phyloP scores from a whole-genome alignment of 2,888 invertebrate genomes.

The Drosophila mimetica region DNA sequence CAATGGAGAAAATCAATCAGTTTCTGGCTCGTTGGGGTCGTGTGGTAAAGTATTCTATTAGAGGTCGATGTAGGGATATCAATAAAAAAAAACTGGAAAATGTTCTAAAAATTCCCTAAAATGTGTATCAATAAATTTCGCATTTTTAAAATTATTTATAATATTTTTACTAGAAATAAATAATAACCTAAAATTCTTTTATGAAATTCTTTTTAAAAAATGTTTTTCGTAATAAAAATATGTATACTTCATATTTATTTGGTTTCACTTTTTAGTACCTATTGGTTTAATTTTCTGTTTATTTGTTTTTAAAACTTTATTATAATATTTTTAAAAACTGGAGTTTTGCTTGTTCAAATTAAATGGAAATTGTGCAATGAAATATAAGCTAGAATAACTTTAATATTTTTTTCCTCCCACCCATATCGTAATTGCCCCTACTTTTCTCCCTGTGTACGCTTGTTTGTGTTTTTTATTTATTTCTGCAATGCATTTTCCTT shows the following conservation, averaged over 20 bases:
- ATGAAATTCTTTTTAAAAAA: too few relatives aligned
- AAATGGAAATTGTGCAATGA: neutral
- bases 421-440: neutral
- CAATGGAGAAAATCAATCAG: slow-evolving; percentile 40
- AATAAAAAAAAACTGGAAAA: neutral
- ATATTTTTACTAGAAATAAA: too few relatives aligned
- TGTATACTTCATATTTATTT: too few relatives aligned
- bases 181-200: too few relatives aligned
- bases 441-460: slow-evolving; percentile 2
- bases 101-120: neutral
- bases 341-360: neutral
- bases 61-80: neutral
- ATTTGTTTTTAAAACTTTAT: too few relatives aligned
- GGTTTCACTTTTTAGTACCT: too few relatives aligned
- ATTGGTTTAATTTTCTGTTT: too few relatives aligned
- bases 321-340: neutral
- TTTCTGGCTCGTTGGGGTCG: slow-evolving; percentile 20
- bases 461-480: slow-evolving; percentile 10
- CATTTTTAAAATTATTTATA: too few relatives aligned
- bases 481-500: slow-evolving; percentile 21
- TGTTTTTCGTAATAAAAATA: too few relatives aligned
- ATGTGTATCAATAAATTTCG: too few relatives aligned
- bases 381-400: too few relatives aligned
- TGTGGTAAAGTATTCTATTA: slow-evolving; percentile 7
- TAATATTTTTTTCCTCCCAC: neutral